phyloP scores from a whole-genome alignment of 2,113 vertebrate species.

The Pantherophis guttatus region DNA sequence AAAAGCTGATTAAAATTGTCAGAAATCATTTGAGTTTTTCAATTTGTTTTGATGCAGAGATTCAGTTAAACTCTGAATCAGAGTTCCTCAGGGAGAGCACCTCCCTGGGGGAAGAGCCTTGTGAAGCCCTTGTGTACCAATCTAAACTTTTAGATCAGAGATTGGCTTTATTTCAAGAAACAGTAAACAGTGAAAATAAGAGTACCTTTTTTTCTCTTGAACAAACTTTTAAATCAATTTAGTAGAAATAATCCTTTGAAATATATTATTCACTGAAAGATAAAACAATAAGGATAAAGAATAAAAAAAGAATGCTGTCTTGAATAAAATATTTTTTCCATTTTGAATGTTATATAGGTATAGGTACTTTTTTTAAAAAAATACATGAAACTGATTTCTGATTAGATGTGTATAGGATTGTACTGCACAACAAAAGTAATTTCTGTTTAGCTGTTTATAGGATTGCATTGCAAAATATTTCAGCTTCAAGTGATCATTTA shows the following conservation, averaged over 20 bases:
- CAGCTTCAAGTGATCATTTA: neutral
- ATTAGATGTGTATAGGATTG: neutral
- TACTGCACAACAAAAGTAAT: neutral
- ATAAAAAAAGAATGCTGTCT: neutral
- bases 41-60: neutral
- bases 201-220: neutral
- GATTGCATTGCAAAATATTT: neutral
- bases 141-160: neutral
- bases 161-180: neutral
- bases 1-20: neutral
- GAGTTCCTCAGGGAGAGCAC: neutral
- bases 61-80: neutral
- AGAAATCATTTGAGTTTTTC: neutral
- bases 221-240: neutral
- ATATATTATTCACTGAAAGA: neutral
- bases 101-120: neutral
- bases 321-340: neutral
- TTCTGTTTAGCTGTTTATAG: too few species aligned
- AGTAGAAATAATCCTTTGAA: neutral
- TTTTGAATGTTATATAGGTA: neutral
- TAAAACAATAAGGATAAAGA: neutral
- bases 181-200: neutral
- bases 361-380: neutral
- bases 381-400: neutral
- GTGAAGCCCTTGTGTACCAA: neutral